Percentiles rank a stretch among this genome's conserved stretches.
Evolutionary conservation across 2,888 invertebrate species (phyloP).

Genomic region (Salpingus planirostris): DNA sequence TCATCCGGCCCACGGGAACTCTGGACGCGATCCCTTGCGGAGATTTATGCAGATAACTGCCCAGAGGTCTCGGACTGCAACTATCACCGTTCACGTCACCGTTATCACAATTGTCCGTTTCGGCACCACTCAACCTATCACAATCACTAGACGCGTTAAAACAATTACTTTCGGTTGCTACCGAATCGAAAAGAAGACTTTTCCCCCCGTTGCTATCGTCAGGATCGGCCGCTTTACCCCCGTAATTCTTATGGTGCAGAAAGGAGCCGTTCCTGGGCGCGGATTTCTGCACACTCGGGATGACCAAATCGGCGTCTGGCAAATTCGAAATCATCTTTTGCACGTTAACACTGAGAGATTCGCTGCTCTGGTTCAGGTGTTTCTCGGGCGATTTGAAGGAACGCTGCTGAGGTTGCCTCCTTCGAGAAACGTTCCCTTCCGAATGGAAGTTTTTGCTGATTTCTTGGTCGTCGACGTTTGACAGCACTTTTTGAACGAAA

Average conservation of each 20-base stretch:
- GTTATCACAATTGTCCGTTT: conserved; percentile 2
- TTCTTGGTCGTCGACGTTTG: conserved; percentile 44
- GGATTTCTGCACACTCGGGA: conserved; percentile 29
- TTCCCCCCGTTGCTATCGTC: conserved; percentile 1
- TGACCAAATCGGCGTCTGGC: conserved; percentile 39
- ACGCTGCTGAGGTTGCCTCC: conserved; percentile 16
- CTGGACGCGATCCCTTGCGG: conserved; percentile 38
- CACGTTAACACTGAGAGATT: conserved; percentile 40
- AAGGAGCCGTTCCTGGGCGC: conserved; percentile 24
- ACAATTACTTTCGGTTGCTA: too few species aligned
- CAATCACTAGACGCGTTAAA: conserved; percentile 8
- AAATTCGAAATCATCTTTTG: conserved; percentile 49
- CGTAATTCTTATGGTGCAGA: conserved; percentile 14
- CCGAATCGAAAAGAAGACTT: too few species aligned
- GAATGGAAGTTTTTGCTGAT: conserved; percentile 35
- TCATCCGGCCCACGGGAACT: conserved; percentile 38
- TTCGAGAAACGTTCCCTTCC: conserved; percentile 27
- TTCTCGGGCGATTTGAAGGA: conserved; percentile 13
- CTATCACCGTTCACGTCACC: conserved; percentile 13
- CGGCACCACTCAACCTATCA: conserved; percentile 11
- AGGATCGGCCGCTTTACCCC: conserved; percentile 9
- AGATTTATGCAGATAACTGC: conserved; percentile 37
- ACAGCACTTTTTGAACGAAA: conserved; percentile 53
- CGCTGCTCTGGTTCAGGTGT: conserved; percentile 29
- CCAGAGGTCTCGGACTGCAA: conserved; percentile 32